phyloP scores from a whole-genome alignment of 2,888 invertebrate genomes.

The Ephialtes manifestator region DNA sequence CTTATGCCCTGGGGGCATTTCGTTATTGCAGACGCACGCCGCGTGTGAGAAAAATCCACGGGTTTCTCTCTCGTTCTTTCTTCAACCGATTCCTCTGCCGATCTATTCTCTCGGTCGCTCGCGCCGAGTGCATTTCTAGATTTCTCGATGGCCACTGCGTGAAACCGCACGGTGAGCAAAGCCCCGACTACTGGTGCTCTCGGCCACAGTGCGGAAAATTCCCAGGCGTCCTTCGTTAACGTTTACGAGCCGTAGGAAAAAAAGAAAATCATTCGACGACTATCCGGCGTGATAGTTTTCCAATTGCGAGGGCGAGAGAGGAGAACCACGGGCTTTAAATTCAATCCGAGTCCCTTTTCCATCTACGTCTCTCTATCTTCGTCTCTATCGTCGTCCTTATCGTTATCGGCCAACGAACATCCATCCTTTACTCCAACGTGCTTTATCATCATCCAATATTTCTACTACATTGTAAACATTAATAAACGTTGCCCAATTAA shows the following conservation, averaged over 20 bases:
- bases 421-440: conserved; percentile 9
- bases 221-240: conserved; percentile 74
- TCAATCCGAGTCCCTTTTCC: conserved; percentile 49
- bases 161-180: conserved; percentile 58
- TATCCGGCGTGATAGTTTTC: conserved; percentile 51
- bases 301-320: conserved; percentile 47
- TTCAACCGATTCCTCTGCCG: conserved; percentile 42
- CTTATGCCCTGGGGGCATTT: conserved; percentile 81
- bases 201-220: conserved; percentile 77
- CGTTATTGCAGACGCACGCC: conserved; percentile 76
- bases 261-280: conserved; percentile 59
- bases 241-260: conserved; percentile 48
- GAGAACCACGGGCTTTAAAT: conserved; percentile 47
- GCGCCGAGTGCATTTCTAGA: conserved; percentile 71
- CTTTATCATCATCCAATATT: conserved; percentile 35
- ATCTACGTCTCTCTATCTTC: conserved; percentile 1
- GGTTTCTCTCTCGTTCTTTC: conserved; percentile 8
- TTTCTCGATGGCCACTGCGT: conserved; percentile 72
- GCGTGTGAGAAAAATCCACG: conserved; percentile 69
- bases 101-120: conserved; percentile 45
- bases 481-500: conserved; percentile 64
- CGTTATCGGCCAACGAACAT: conserved; percentile 20
- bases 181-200: conserved; percentile 33
- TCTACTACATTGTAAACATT: conserved; percentile 60
- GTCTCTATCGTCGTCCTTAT: conserved; percentile 1